Conservation (phyloP, 2,888 invertebrate genomes). For the Nomada ferruginata region DNA sequence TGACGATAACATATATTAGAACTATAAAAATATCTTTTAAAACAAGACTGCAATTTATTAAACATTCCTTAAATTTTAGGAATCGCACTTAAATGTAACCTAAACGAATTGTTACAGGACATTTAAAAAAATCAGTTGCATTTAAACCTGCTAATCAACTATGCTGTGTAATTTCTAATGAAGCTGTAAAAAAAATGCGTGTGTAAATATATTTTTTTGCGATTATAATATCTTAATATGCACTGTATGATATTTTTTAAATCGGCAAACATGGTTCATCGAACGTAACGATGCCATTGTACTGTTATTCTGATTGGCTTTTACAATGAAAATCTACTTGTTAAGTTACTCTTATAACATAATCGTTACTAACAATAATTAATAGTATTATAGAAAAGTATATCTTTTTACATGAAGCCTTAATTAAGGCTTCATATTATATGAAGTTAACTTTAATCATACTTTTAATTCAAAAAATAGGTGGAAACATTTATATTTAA, state of each 20-base stretch:
- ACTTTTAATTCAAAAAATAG: neutral
- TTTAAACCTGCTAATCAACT: neutral
- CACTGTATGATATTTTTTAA: constrained; percentile 15
- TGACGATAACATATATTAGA: neutral
- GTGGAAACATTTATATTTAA: neutral
- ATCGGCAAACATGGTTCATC: constrained; percentile 18
- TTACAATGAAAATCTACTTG: constrained; percentile 17
- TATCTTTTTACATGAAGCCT: neutral
- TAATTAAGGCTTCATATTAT: neutral
- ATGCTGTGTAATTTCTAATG: neutral
- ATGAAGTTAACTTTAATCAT: no score
- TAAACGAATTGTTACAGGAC: constrained; percentile 34
- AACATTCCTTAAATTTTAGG: constrained; percentile 7
- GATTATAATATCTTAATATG: constrained; percentile 15
- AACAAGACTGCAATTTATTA: neutral
- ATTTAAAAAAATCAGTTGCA: constrained; percentile 1
- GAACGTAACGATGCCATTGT: constrained; percentile 29
- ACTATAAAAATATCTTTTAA: neutral
- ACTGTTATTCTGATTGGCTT: constrained; percentile 22
- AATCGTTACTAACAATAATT: neutral
- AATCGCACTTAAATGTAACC: constrained; percentile 44
- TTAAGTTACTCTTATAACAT: neutral
- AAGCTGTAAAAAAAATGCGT: constrained; percentile 6
- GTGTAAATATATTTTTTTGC: neutral
- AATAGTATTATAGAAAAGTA: neutral